phyloP scores from a whole-genome alignment of 2,113 vertebrate genomes.

The Plestiodon gilberti region DNA sequence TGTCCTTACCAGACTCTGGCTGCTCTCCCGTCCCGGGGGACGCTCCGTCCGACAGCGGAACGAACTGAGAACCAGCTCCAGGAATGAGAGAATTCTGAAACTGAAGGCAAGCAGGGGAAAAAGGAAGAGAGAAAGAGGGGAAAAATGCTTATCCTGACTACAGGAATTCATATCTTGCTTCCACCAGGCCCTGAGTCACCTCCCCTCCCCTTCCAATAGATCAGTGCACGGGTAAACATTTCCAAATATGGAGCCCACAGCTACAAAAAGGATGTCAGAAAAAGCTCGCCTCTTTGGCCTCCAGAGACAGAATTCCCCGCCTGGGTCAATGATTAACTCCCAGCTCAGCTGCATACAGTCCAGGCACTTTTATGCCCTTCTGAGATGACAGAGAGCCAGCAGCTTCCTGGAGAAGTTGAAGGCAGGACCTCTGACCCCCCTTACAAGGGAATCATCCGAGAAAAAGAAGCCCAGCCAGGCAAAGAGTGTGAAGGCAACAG shows the following conservation, averaged over 20 bases:
- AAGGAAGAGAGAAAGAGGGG: neutral
- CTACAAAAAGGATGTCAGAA: constrained; percentile 85
- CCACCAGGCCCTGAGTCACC: constrained; percentile 84
- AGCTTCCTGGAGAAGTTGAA: neutral
- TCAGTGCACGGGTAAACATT: constrained; percentile 97
- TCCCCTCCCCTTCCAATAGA: constrained; percentile 87
- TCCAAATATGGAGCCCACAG: constrained; percentile 97
- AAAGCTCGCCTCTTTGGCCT: constrained; percentile 81
- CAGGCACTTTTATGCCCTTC: accelerated
- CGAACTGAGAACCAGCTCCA: constrained; percentile 66
- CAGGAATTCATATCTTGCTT: constrained; percentile 85
- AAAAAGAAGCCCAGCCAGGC: too few species aligned
- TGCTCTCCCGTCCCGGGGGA: constrained; percentile 49
- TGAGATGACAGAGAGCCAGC: accelerated
- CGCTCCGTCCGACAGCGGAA: constrained; percentile 44
- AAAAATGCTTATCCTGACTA: constrained; percentile 66
- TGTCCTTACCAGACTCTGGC: constrained; percentile 72
- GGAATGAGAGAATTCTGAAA: constrained; percentile 67
- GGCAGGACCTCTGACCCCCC: too few species aligned
- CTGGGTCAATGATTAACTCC: constrained; percentile 59
- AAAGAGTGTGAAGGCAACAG: too few species aligned
- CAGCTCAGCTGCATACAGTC: constrained; percentile 36
- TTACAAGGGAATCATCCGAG: too few species aligned
- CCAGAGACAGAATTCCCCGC: constrained; percentile 70
- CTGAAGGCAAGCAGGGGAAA: constrained; percentile 67